A percentile compares a stretch with the other conserved stretches of the same genome.
These are phyloP conservation scores for Pogonophryne albipinna DNA, from an alignment of 2,797 vertebrate species.

Conservation along the genomic window DNA sequence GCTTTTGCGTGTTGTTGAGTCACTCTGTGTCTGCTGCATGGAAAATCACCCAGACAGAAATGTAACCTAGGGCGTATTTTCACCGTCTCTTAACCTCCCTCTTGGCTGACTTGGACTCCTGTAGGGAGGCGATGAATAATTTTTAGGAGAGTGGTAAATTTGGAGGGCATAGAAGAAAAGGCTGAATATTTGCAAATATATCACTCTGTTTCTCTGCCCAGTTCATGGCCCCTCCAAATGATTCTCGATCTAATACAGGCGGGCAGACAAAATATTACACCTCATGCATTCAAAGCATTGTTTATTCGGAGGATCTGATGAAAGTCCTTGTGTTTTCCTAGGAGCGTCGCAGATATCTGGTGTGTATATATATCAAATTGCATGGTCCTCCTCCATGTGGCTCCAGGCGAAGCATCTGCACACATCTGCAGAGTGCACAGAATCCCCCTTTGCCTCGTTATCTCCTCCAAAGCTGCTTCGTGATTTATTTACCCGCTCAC, in stretches of 20 bases:
- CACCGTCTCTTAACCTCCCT: slow-evolving; percentile 52
- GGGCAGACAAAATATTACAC: slow-evolving; percentile 24
- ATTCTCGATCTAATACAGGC: slow-evolving; percentile 31
- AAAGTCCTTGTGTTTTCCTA: slow-evolving; percentile 66
- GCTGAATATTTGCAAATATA: slow-evolving; percentile 39
- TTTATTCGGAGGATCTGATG: slow-evolving; percentile 60
- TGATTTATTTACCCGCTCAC: slow-evolving; percentile 86
- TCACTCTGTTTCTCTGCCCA: slow-evolving; percentile 13
- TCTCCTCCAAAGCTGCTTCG: slow-evolving; percentile 81
- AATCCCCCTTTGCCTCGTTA: slow-evolving; percentile 84
- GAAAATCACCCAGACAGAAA: slow-evolving; percentile 61
- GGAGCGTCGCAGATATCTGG: slow-evolving; percentile 53
- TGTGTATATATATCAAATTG: slow-evolving; percentile 63
- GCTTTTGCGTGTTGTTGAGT: slow-evolving; percentile 67
- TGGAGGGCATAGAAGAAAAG: slow-evolving; percentile 52
- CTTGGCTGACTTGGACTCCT: slow-evolving; percentile 39
- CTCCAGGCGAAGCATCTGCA: slow-evolving; percentile 79
- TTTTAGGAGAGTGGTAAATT: slow-evolving; percentile 39
- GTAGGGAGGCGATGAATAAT: slow-evolving; percentile 52
- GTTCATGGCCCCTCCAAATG: slow-evolving; percentile 39
- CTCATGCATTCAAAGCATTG: slow-evolving; percentile 40
- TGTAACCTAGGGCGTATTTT: slow-evolving; percentile 61
- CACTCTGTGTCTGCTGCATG: slow-evolving; percentile 55
- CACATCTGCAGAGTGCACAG: slow-evolving; percentile 75
- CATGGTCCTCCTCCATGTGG: slow-evolving; percentile 68